Evolutionary conservation across 2,888 invertebrate species (phyloP), one percentile per base, ranked within the genome.

Genomic region (Diarsia brunnea): DNA sequence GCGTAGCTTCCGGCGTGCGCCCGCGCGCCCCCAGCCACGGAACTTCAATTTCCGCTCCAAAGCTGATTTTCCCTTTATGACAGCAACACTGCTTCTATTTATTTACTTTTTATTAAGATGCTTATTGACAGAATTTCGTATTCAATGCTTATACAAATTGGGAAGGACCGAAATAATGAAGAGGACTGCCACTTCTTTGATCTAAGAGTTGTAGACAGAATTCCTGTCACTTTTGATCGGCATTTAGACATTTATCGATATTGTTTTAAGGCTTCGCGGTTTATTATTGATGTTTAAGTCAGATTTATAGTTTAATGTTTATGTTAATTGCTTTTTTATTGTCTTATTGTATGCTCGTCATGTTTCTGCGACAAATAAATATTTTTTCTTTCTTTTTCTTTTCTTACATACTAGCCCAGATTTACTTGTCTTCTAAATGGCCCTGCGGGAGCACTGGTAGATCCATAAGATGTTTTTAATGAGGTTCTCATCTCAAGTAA

Each of bases 31-130:
- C 89, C 82, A 88, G 94, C 92, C 87, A 88, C 95, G 95, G 95
- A 95, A 95, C 94, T 94, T 94, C 94, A 95, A 95, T 95, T 95
- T 95, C 95, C 95, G 94, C 81, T 89, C 88, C 77, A 90, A 93
- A 93, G 92, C 92, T 92, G 93, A 94, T 94, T 95, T 94, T 93
- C 91, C 91, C 91, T 93, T 94, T 92, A 93, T 89, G 90, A 91
- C 91, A 91, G 88, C 85, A 89, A 89, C 88, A 88, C 89, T 86
- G 88, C 85, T 88, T 87, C 82, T 89, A 87, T 90, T 91, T 88
- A 88, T 89, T 90, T 88, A 89, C 87, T 88, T 84, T 86, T 89
- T 82, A 87, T 88, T 84, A 85, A 86, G 84, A 88, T 81, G 80
- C 84, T 90, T 90, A 91, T 90, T 90, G 88, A 90, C 88, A 81